These are phyloP conservation scores for Yponomeuta evonymella DNA, from an alignment of 2,888 invertebrate species.

Conservation along the genomic window DNA sequence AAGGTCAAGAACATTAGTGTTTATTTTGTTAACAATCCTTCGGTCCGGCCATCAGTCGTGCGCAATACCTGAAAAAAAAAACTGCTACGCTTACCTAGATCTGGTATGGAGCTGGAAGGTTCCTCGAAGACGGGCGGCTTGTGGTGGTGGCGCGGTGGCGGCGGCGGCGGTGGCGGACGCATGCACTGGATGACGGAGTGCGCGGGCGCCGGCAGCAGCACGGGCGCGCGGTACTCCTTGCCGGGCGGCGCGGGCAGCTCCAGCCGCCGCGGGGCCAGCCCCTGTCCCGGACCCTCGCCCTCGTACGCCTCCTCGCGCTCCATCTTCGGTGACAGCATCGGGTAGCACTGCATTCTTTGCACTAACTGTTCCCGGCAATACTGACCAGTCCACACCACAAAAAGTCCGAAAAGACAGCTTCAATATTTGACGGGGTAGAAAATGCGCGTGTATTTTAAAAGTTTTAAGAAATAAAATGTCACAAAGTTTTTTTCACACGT, in stretches of 20 bases:
- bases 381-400: slow-evolving; percentile 27
- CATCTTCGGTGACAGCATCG: slow-evolving; percentile 56
- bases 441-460: background rate
- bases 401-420: slow-evolving; percentile 4
- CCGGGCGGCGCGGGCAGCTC: slow-evolving; percentile 68
- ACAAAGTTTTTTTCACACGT: slow-evolving; percentile 4
- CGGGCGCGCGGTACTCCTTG: slow-evolving; percentile 68
- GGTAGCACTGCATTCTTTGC: slow-evolving; percentile 65
- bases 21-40: background rate
- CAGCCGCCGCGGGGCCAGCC: slow-evolving; percentile 50
- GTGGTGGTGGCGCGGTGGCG: slow-evolving; percentile 72
- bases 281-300: slow-evolving; percentile 50
- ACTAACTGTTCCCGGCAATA: slow-evolving; percentile 22
- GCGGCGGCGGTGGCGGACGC: slow-evolving; percentile 68
- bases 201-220: slow-evolving; percentile 51
- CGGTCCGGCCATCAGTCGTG: background rate
- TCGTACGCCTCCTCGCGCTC: slow-evolving; percentile 61
- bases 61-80: background rate
- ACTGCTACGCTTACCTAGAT: slow-evolving; percentile 82
- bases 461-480: background rate
- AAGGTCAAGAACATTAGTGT: slow-evolving; percentile 1
- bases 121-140: slow-evolving; percentile 81
- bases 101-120: slow-evolving; percentile 91
- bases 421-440: background rate
- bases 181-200: slow-evolving; percentile 72